Base-by-base conservation (phyloP, 2,888 invertebrate species). In the Orchestes rusci region DNA sequence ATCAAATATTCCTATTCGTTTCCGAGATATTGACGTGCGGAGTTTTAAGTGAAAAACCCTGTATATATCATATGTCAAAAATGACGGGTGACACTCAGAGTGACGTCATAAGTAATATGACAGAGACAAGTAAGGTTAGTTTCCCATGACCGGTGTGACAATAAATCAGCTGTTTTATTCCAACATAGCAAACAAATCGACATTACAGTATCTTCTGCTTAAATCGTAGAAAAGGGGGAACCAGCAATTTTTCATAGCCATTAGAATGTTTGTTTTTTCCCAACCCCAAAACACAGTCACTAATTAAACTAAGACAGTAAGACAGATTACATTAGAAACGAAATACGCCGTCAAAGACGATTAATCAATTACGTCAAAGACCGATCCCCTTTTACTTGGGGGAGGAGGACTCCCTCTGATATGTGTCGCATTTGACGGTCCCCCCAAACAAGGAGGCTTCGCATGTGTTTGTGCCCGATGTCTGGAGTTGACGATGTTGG, bases 231-330 rank as follows among this genome's bases (percentile, higher is more conserved):
- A 15, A 16, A 15, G n/a, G 13, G 16, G n/a, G 2, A 33, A n/a
- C 31, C 27, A 10, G n/a, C 20, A 19, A 19, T 38, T 39, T 39
- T 39, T 39, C 39, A 10, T 13, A 16, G 27, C 16, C 37, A 27
- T 39, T 39, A 30, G 30, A 20, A 31, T 45, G 39, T 45, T 39
- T 45, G 23, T 31, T 39, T 45, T 45, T 33, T 23, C 30, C 39
- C 39, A 16, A 39, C 28, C 23, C 20, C 31, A 10, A 15, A 33
- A 18, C 32, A 15, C 30, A 37, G 30, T 30, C 43, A 32, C 48
- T 48, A 48, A 48, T 48, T 48, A 48, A 48, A 48, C 43, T 43
- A 43, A 48, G 48, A 48, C 48, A 37, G 43, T 43, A 43, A 48
- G 48, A 48, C 48, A 37, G 43, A 48, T 48, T 43, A 43, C 40